Conservation (phyloP, 2,888 invertebrate genomes). For the Lasioglossum vierecki region DNA sequence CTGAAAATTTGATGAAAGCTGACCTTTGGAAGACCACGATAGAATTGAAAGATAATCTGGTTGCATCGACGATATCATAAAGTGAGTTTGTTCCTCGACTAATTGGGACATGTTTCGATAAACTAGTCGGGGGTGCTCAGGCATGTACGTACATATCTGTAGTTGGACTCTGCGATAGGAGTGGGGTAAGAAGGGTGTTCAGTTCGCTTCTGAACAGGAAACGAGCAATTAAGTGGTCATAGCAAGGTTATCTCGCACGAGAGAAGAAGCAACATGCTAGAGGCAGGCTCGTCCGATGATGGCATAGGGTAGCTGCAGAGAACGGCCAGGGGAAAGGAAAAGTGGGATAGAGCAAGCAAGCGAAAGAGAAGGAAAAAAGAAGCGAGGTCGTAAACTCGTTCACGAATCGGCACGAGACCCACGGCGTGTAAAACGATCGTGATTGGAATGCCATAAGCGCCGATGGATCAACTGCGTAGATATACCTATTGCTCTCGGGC, state of each 20-base stretch:
- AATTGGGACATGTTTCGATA: conserved; percentile 2
- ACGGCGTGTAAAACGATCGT: conserved; percentile 57
- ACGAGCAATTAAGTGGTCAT: conserved; percentile 81
- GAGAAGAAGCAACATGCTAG: conserved; percentile 50
- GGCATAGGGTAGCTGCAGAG: conserved; percentile 11
- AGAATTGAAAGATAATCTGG: background rate
- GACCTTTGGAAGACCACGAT: background rate
- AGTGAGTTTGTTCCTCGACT: background rate
- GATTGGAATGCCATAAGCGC: conserved; percentile 64
- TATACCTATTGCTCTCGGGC: conserved; percentile 11
- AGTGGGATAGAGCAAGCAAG: background rate
- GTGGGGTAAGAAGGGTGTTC: conserved; percentile 39
- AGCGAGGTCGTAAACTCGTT: conserved; percentile 55
- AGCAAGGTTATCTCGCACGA: conserved; percentile 77
- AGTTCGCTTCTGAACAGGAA: conserved; percentile 79
- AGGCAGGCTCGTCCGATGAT: conserved; percentile 38
- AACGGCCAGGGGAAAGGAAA: background rate
- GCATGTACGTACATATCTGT: background rate
- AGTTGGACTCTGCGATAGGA: conserved; percentile 22
- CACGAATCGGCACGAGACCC: conserved; percentile 65
- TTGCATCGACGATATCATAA: background rate
- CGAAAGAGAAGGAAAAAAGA: background rate
- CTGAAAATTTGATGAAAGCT: background rate
- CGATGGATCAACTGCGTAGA: conserved; percentile 10
- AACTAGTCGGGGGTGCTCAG: background rate